Evolutionary conservation across 2,113 vertebrate genomes (phyloP), one percentile per base, ranked within the genome.

Genomic region (Sinocyclocheilus anshuiensis): DNA sequence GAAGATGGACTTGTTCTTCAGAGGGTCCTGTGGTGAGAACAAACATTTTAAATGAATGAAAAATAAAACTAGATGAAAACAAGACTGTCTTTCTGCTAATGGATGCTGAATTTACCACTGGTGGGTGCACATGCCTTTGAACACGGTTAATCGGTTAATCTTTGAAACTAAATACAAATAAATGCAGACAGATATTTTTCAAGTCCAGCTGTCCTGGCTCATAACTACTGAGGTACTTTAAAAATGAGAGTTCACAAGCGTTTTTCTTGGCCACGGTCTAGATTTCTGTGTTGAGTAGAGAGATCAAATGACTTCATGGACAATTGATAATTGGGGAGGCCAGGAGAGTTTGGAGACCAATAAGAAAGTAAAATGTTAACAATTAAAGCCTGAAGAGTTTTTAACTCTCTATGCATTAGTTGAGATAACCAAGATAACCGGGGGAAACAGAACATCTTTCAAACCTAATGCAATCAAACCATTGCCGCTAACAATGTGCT

Each of bases 1-100:
- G 94, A 98, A 98, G 91, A 99, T 97, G 91, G 94, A 93, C 0
- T 94, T 95, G 83, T 97, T 96, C 1, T 95, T 95, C 88, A 98
- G 92, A 0, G 97, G 96, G 20, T 97, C 94, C 98, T 99, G 86
- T 0, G 0, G 10, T 50, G 83, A 50, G 29, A 76, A 81, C 11
- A 55, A 79, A 33, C 42, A 3, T 26, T n/a, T 71, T 33, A 2
- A 50, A 63, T 67, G 18, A 42, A 53, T 18, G 63, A 3, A 63
- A 50, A 50, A 50, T 42, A 33, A 45, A 67, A 29, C 29, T 13
- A 80, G 33, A 81, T 50, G 61, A 48, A 65, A 81, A n/a, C 59
- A 48, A 26, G 39, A 67, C n/a, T n/a, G n/a, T n/a, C 24, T 61
- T 81, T 79, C 18, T 33, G 74, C 3, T 50, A 24, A 48, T n/a